Evolutionary conservation across 2,113 vertebrate genomes (phyloP).

Genomic region (Tyrannus savana): DNA sequence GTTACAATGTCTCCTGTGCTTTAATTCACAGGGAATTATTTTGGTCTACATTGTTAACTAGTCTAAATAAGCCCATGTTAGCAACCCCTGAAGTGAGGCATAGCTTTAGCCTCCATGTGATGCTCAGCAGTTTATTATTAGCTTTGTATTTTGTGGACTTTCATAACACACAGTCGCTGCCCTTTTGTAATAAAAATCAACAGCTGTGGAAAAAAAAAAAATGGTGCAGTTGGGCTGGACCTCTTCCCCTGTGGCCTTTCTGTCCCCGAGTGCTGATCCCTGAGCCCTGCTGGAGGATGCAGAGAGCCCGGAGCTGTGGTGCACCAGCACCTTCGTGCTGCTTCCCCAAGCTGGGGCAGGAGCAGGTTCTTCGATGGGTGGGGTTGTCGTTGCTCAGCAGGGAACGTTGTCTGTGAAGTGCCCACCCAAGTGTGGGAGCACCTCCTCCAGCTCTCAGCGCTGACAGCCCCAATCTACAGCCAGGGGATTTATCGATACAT

Average conservation of each 20-base stretch:
- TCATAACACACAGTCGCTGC: background rate
- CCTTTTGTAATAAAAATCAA: background rate
- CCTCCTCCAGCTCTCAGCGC: background rate
- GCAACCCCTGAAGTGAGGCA: background rate
- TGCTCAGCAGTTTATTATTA: background rate
- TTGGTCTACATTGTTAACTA: background rate
- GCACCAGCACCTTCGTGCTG: background rate
- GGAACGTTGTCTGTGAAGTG: background rate
- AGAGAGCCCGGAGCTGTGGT: background rate
- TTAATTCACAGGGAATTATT: background rate
- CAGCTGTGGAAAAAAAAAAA: background rate
- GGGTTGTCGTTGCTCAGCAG: background rate
- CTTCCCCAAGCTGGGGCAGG: fast-evolving
- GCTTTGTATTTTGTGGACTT: background rate
- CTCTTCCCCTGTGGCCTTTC: background rate
- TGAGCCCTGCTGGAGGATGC: background rate
- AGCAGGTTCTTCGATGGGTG: fast-evolving
- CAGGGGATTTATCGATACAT: background rate
- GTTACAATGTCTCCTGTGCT: background rate
- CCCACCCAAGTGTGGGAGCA: background rate
- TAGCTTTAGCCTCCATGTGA: background rate
- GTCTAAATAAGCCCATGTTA: background rate
- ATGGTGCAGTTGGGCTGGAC: background rate
- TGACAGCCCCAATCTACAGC: background rate
- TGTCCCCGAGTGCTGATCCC: background rate